phyloP scores from a whole-genome alignment of 2,797 vertebrate species.

The Gallinago nigripennis region DNA sequence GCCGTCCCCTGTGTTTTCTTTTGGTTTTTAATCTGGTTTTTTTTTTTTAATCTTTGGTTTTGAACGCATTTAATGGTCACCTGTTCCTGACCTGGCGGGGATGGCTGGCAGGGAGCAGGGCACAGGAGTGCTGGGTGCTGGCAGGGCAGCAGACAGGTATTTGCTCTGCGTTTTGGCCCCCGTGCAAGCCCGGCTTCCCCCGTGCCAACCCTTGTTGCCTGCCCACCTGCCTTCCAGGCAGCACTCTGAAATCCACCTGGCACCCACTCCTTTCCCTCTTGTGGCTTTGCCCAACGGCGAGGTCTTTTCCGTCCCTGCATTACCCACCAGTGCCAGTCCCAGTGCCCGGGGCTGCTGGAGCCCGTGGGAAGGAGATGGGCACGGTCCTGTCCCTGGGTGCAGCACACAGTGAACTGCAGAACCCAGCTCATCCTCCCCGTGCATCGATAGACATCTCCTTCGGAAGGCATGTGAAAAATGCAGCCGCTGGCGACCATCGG shows the following conservation, averaged over 20 bases:
- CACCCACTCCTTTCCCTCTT: neutral
- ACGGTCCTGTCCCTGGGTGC: fast-evolving
- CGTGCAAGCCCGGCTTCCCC: neutral
- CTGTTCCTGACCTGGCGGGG: neutral
- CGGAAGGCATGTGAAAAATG: neutral
- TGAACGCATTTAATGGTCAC: fast-evolving
- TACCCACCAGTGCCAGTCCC: neutral
- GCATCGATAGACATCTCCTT: neutral
- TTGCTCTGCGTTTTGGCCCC: neutral
- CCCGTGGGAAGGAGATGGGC: neutral
- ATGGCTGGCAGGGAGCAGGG: neutral
- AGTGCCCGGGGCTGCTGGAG: neutral
- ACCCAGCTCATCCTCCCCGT: neutral
- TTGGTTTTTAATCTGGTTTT: neutral
- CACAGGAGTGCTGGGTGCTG: neutral
- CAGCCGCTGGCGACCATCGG: neutral
- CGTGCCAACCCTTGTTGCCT: neutral
- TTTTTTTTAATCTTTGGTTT: neutral
- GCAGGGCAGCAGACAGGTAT: neutral
- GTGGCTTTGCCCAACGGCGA: fast-evolving
- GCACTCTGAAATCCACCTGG: neutral
- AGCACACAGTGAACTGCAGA: fast-evolving
- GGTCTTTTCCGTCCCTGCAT: fast-evolving
- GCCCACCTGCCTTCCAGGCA: neutral
- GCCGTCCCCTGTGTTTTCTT: neutral